Evolutionary conservation across 2,888 invertebrate genomes (phyloP).

Genomic region (Automeris io): DNA sequence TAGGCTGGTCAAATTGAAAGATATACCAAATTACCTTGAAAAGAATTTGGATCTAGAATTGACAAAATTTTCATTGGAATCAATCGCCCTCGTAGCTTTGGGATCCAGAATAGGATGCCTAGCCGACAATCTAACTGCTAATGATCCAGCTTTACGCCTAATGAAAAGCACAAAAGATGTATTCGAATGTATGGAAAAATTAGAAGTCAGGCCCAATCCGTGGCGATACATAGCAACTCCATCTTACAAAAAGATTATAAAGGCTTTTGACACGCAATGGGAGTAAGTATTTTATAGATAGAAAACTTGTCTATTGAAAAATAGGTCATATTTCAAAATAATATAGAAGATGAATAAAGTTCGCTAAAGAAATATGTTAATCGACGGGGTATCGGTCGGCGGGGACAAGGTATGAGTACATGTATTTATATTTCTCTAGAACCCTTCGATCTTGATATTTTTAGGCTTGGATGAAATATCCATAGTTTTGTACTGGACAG

Average conservation of each 20-base stretch:
- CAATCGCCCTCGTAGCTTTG: conserved; percentile 50
- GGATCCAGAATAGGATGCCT: conserved; percentile 55
- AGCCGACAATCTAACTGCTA: conserved; percentile 33
- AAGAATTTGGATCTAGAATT: conserved; percentile 71
- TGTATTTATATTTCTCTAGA: too few relatives aligned
- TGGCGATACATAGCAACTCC: conserved; percentile 48
- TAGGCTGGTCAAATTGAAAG: conserved; percentile 44
- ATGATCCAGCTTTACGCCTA: conserved; percentile 44
- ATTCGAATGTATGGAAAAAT: conserved; percentile 33
- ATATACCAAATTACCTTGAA: conserved; percentile 38
- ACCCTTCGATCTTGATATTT: too few relatives aligned
- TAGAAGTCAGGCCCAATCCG: conserved; percentile 46
- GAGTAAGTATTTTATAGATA: conserved; percentile 48
- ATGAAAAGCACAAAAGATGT: conserved; percentile 46
- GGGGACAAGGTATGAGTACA: too few relatives aligned
- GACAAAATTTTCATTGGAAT: conserved; percentile 80
- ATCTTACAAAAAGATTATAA: conserved; percentile 45
- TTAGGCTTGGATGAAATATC: too few relatives aligned
- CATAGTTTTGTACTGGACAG: too few relatives aligned
- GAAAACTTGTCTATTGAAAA: too few relatives aligned
- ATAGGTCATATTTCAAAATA: too few relatives aligned
- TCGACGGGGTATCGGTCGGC: too few relatives aligned
- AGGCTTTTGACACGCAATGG: conserved; percentile 53
- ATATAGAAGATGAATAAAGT: too few relatives aligned
- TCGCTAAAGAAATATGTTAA: too few relatives aligned